Conservation (phyloP, 92 coral and sea anemone genomes). For the Parazoanthus atlanticus region DNA sequence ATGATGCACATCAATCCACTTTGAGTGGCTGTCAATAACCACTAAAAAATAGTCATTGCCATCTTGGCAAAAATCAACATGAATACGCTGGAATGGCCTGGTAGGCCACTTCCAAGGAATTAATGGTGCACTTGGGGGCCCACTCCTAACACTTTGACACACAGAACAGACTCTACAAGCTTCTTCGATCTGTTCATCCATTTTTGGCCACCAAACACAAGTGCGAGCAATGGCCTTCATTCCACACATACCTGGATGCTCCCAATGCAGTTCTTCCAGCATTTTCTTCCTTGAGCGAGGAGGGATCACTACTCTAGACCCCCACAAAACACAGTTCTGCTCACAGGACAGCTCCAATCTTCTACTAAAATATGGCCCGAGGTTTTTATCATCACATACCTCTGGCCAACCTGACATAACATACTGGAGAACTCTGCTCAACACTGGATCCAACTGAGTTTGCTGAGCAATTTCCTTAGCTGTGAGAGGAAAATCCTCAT, state of each 20-base stretch:
- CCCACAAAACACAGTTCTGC: conserved; percentile 43
- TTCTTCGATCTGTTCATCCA: conserved; percentile 58
- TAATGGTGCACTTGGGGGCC: conserved; percentile 60
- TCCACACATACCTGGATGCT: conserved; percentile 52
- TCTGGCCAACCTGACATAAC: conserved; percentile 22
- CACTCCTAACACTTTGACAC: conserved; percentile 47
- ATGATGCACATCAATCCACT: conserved; percentile 30
- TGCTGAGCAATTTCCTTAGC: not conserved
- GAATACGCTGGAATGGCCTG: conserved; percentile 60
- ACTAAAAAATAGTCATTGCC: conserved; percentile 33
- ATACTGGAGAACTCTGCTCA: not conserved
- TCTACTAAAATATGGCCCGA: conserved; percentile 21
- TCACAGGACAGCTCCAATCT: conserved; percentile 21
- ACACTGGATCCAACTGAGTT: not conserved
- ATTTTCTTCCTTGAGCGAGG: not conserved
- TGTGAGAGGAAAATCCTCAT: conserved; percentile 3
- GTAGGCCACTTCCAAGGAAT: conserved; percentile 73
- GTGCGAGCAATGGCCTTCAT: conserved; percentile 66
- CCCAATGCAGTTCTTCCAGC: conserved; percentile 21
- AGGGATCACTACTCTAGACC: conserved; percentile 23
- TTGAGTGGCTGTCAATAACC: conserved; percentile 34
- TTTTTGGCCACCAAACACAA: conserved; percentile 63
- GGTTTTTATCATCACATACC: not conserved
- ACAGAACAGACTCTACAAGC: conserved; percentile 40
- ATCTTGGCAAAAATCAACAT: conserved; percentile 49